A percentile compares a stretch with the other conserved stretches of the same genome.
Evolutionary conservation across 1,140 invertebrate genomes (phyloP).

Genomic region (Lerema accius): DNA sequence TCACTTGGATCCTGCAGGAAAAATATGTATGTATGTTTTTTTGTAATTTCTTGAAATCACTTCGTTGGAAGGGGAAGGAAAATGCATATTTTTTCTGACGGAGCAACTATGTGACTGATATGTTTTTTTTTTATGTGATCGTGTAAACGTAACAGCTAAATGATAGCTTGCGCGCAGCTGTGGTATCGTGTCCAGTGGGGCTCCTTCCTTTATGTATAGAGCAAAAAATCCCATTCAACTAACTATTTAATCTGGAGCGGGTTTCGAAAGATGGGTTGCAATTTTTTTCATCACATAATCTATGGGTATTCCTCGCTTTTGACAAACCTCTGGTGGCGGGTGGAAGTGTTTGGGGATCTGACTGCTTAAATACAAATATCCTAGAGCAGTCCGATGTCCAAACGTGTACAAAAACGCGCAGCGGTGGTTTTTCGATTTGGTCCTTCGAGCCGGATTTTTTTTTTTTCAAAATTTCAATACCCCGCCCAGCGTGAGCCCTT

Average conservation of each 20-base stretch:
- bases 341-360: constrained; percentile 48
- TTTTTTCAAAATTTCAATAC: not conserved
- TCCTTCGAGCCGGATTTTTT: constrained; percentile 9
- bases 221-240: constrained; percentile 38
- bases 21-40: too few species aligned
- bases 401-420: constrained; percentile 40
- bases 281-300: constrained; percentile 53
- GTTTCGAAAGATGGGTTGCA: constrained; percentile 47
- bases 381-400: constrained; percentile 41
- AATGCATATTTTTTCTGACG: not conserved
- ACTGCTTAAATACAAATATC: constrained; percentile 21
- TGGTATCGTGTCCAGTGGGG: constrained; percentile 77
- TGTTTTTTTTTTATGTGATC: constrained; percentile 32
- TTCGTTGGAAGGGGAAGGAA: too few species aligned
- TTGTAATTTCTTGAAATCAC: too few species aligned
- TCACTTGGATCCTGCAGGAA: not conserved
- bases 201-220: constrained; percentile 50
- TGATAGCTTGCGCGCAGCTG: constrained; percentile 75
- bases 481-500: constrained; percentile 47
- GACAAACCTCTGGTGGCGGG: constrained; percentile 70
- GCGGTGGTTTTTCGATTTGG: constrained; percentile 26
- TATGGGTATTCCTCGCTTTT: constrained; percentile 60
- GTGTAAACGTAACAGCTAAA: constrained; percentile 70
- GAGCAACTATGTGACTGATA: not conserved
- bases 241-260: constrained; percentile 45